Evolutionary conservation across 2,888 invertebrate genomes (phyloP), one percentile per base, ranked within the genome.

Genomic region (Beris chalybata): DNA sequence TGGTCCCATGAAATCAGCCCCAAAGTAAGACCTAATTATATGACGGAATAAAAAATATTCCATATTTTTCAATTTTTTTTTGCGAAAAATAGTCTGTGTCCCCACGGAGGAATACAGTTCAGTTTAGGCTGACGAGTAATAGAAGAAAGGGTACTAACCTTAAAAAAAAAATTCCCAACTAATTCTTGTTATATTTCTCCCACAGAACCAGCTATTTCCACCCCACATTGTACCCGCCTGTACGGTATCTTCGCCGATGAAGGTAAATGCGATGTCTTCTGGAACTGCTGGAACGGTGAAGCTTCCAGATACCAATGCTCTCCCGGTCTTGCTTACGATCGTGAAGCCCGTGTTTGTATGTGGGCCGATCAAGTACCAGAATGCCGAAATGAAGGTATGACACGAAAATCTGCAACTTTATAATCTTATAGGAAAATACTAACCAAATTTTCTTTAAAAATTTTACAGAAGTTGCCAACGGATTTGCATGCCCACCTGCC

Each of bases 211-310:
- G 87, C 95, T 76, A 89, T 95, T 76, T 82, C 89, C 67, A 90
- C 93, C 15, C 85, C 92, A 11, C 93, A 95, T 80, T 95, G 95
- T 79, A 80, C 90, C 54, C 85, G 95, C 68, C 83, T 95, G 72
- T 95, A 95, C 81, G 95, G 95, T 76, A 95, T 95, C 84, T 95
- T 95, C 86, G 83, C 93, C 71, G 95, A 95, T 77, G 91, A 89
- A 65, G 83, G 83, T 73, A 92, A 93, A 81, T 95, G 95, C 79
- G 93, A 94, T 82, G 91, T 92, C 13, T 95, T 95, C 90, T 95
- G 95, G 93, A 95, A 94, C 82, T 95, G 95, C 82, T 95, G 95
- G 95, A 94, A 93, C 82, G 95, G 95, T 63, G 95, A 95, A 80
- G 89, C 95, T 5, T 93, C 93, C 77, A 88, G 92, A 76, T 95